Conservation (phyloP, 2,797 vertebrate species). For the Anguilla anguilla region DNA sequence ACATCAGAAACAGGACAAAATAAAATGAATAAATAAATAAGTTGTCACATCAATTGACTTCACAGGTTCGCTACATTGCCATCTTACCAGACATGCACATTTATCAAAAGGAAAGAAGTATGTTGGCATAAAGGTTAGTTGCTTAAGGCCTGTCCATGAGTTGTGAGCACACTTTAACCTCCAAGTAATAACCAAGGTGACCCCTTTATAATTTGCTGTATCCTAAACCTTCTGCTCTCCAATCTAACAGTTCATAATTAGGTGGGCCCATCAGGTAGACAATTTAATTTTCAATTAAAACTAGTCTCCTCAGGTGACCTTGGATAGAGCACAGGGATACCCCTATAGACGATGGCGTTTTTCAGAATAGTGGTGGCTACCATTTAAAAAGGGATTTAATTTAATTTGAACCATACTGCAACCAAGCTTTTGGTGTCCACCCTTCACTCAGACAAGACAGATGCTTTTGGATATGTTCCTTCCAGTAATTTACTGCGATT, state of each 20-base stretch:
- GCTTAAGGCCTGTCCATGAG: slow-evolving; percentile 24
- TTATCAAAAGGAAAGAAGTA: background rate
- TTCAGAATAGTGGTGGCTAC: slow-evolving; percentile 55
- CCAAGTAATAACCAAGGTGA: slow-evolving; percentile 53
- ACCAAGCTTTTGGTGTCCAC: slow-evolving; percentile 58
- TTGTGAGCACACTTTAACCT: slow-evolving; percentile 38
- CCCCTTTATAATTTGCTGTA: slow-evolving; percentile 66
- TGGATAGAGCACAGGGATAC: slow-evolving; percentile 57
- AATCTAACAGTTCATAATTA: slow-evolving; percentile 77
- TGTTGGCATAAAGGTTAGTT: slow-evolving; percentile 21
- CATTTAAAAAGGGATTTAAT: slow-evolving; percentile 69
- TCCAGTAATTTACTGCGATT: slow-evolving; percentile 66
- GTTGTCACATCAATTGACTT: background rate
- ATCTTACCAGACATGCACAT: background rate
- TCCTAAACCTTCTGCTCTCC: slow-evolving; percentile 57
- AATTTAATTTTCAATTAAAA: slow-evolving; percentile 80
- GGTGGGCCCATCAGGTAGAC: slow-evolving; percentile 76
- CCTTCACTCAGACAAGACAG: slow-evolving; percentile 53
- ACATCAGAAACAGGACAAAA: background rate
- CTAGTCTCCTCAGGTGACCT: slow-evolving; percentile 66
- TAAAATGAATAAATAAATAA: background rate
- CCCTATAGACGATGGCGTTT: slow-evolving; percentile 55
- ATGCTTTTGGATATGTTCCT: slow-evolving; percentile 54
- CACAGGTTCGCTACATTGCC: background rate
- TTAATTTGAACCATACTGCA: slow-evolving; percentile 62